These are phyloP conservation scores for Amphipyra tragopoginis DNA, from an alignment of 2,888 invertebrate species.

Conservation along the genomic window DNA sequence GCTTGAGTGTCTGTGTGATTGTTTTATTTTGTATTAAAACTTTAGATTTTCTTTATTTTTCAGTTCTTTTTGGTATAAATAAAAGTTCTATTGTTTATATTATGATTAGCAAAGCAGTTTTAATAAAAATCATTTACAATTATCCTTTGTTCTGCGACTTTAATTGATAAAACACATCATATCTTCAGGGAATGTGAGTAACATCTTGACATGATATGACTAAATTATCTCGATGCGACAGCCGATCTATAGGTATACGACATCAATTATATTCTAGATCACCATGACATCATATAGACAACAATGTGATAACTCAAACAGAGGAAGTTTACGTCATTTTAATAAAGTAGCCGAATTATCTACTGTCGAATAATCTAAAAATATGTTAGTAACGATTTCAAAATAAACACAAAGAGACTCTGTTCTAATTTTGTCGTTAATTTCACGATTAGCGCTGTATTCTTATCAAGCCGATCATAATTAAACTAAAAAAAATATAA, in stretches of 20 bases:
- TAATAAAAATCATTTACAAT: background rate
- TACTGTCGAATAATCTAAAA: background rate
- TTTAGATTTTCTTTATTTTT: too few relatives aligned
- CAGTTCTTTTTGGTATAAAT: too few relatives aligned
- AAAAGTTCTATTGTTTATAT: too few relatives aligned
- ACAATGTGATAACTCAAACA: constrained; percentile 35
- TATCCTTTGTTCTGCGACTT: constrained; percentile 5
- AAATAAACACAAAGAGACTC: background rate
- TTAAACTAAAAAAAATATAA: too few relatives aligned
- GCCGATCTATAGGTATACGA: constrained; percentile 34
- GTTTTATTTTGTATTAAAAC: too few relatives aligned
- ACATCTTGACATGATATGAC: constrained; percentile 40
- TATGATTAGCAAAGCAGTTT: background rate
- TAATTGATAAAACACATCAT: constrained; percentile 40
- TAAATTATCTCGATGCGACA: constrained; percentile 41
- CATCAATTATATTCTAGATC: constrained; percentile 57
- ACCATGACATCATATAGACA: constrained; percentile 57
- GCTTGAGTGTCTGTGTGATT: too few relatives aligned
- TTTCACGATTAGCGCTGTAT: background rate
- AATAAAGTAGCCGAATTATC: constrained; percentile 18
- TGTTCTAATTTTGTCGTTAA: background rate
- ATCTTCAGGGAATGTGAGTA: constrained; percentile 22
- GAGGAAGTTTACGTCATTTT: constrained; percentile 33
- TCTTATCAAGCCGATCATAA: too few relatives aligned
- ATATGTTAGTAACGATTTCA: background rate